Base-by-base conservation (phyloP, 64 coral and sea anemone species). In the Exaiptasia diaphana region DNA sequence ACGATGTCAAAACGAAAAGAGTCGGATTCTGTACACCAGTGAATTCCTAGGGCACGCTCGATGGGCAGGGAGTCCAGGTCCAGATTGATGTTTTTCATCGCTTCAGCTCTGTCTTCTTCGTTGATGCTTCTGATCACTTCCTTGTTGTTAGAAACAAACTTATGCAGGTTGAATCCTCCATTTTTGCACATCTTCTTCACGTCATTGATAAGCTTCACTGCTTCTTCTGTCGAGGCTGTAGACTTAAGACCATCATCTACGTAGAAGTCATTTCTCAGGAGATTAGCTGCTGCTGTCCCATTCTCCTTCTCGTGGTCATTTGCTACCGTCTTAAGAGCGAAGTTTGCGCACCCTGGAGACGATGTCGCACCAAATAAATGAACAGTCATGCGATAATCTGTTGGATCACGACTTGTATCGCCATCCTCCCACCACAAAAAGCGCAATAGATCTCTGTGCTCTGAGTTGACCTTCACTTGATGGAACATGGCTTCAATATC, bases 351-450 rank as follows among this genome's bases (percentile, higher is more conserved):
- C 14, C 78, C 62, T 20, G 78, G 78, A 20, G 78, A 82, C 23
- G 78, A 82, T 25, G 78, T 58, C 3, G 83, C 83, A 8, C 83
- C 83, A 58, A 86, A 86, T 1, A 86, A 52, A 53, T 86, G 72
- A 35, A 86, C 72, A 3, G 83, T 76, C 83, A 86, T 86, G 21
- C 83, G 53, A 26, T 86, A 86, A 24, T 86, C 83, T 41, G 63
- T 24, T 0, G 68, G 82, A 1, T 53, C 82, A 24, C 20, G 23
- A 11, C 45, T 3, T 2, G 26, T 41, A 32, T 85, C 50, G 49
- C 65, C 65, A 38, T 53, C 43, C 25, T 50, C 23, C 80, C 80
- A 83, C 80, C 80, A 83, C 3, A 83, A 18, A 29, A 83, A 83
- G 3, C 64, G 64, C 6, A 82, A 31, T 13, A 82, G 79, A 31